A percentile compares a stretch with the other conserved stretches of the same genome.
Evolutionary conservation across 1,140 invertebrate species (phyloP).

Genomic region (Caerostris darwini): DNA sequence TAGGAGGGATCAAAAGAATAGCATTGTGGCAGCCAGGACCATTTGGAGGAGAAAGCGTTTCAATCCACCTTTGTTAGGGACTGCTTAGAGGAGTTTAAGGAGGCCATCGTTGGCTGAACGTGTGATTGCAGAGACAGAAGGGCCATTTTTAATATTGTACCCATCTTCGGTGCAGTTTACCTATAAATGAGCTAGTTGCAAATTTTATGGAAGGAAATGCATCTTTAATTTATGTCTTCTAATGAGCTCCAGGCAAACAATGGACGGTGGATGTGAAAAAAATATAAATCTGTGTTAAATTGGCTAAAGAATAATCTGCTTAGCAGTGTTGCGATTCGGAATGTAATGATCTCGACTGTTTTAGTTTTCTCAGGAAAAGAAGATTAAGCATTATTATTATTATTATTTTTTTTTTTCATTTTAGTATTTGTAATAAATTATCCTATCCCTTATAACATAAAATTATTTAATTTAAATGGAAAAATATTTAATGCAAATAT

Average conservation of each 20-base stretch:
- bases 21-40: neutral
- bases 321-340: neutral
- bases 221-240: constrained; percentile 27
- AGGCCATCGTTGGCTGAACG: neutral
- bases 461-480: no score
- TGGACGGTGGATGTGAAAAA: neutral
- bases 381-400: no score
- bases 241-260: neutral
- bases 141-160: constrained; percentile 33
- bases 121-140: neutral
- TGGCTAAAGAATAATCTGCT: constrained; percentile 14
- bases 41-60: constrained; percentile 46
- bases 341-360: neutral
- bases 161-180: neutral
- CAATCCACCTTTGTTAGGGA: constrained; percentile 38
- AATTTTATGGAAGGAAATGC: neutral
- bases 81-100: neutral
- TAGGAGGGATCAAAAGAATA: constrained; percentile 47
- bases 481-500: no score
- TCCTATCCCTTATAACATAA: no score
- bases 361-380: no score
- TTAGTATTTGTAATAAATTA: no score
- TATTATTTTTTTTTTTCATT: no score
- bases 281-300: constrained; percentile 22
- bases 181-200: constrained; percentile 23